These are phyloP conservation scores for Sycobia sp. DNA, from an alignment of 1,140 invertebrate species.

Conservation along the genomic window DNA sequence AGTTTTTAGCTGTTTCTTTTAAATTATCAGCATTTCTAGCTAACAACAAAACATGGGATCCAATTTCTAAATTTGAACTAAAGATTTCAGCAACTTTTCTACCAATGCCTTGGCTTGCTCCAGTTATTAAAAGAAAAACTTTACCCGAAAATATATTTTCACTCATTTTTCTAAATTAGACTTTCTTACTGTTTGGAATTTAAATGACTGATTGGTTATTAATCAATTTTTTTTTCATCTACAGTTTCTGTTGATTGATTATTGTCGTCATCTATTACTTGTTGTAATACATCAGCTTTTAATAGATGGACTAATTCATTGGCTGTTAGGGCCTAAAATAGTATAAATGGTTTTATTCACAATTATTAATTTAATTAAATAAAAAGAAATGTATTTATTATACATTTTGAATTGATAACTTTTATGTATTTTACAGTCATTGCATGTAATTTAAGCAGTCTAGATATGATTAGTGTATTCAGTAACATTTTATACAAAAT, in stretches of 20 bases:
- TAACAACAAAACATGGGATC: constrained; percentile 76
- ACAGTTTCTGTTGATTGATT: constrained; percentile 35
- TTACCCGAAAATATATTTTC: constrained; percentile 56
- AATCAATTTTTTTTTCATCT: constrained; percentile 29
- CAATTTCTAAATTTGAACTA: constrained; percentile 65
- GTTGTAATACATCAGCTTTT: constrained; percentile 60
- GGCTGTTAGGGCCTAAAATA: constrained; percentile 56
- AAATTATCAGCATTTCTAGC: constrained; percentile 73
- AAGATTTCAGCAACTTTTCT: constrained; percentile 75
- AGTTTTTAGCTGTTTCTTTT: constrained; percentile 65
- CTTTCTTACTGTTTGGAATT: constrained; percentile 13
- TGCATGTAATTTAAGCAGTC: constrained; percentile 27
- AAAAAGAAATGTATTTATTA: background rate
- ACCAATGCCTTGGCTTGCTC: constrained; percentile 89
- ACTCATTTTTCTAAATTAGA: constrained; percentile 32
- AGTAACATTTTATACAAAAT: no score
- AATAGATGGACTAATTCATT: constrained; percentile 63
- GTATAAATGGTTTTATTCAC: constrained; percentile 22
- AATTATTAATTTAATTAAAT: background rate
- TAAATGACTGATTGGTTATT: constrained; percentile 9
- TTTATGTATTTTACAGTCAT: constrained; percentile 19
- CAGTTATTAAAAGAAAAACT: constrained; percentile 74
- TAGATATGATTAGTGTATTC: no score
- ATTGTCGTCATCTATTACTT: constrained; percentile 42
- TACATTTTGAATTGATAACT: constrained; percentile 10